Percentiles rank a stretch among this genome's conserved stretches.
Conservation (phyloP, 2,113 vertebrate genomes). For the Nymphicus hollandicus region DNA sequence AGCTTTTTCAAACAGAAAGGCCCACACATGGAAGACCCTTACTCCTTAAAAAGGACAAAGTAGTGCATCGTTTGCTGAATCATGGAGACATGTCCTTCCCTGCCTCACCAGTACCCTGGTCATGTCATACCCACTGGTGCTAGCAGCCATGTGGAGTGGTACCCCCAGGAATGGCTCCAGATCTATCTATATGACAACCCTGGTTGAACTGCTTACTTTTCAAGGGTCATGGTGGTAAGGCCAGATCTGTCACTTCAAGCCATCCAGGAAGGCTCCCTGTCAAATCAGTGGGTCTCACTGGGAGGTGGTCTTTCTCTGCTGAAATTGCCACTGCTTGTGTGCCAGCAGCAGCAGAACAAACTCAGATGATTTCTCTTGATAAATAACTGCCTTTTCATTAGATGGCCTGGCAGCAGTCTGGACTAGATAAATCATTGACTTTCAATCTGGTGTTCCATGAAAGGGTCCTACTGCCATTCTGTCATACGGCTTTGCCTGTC, state of each 20-base stretch:
- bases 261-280: not conserved
- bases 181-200: rapidly evolving
- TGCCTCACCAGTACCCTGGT: not conserved
- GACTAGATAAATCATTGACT: not conserved
- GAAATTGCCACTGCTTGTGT: not conserved
- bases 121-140: rapidly evolving
- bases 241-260: not conserved
- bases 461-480: not conserved
- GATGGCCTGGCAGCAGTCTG: not conserved
- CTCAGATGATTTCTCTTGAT: not conserved
- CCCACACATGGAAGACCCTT: not conserved
- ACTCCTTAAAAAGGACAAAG: not conserved
- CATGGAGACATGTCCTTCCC: not conserved
- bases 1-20: not conserved
- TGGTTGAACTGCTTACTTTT: not conserved
- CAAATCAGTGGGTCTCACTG: not conserved
- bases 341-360: not conserved
- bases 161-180: not conserved
- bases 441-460: not conserved
- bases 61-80: not conserved
- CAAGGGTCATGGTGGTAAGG: not conserved
- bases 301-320: not conserved
- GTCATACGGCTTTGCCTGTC: rapidly evolving
- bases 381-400: not conserved
- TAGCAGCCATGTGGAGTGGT: not conserved